A percentile compares a stretch with the other conserved stretches of the same genome.
Conservation (phyloP, 2,113 vertebrate species). For the Centropus bengalensis region DNA sequence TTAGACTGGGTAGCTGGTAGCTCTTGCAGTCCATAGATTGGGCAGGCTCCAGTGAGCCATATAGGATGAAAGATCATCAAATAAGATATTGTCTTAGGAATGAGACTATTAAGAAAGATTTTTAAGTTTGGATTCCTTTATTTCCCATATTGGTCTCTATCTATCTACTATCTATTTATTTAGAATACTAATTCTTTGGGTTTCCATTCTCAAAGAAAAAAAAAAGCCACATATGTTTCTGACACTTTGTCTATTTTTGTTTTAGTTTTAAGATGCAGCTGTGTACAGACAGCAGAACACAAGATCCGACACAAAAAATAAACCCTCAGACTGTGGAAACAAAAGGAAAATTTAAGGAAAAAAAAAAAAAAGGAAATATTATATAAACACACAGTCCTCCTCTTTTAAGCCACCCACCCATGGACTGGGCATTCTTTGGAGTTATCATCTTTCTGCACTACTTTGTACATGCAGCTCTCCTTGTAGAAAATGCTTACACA, state of each 20-base stretch:
- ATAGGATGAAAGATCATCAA: not conserved
- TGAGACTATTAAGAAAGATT: not conserved
- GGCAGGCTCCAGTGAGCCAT: not conserved
- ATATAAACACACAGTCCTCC: not conserved
- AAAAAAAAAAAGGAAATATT: not conserved
- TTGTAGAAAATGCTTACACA: constrained; percentile 30
- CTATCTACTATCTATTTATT: not conserved
- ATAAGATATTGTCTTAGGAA: not conserved
- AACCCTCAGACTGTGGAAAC: too few relatives aligned
- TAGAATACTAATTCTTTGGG: not conserved
- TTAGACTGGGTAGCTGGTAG: not conserved
- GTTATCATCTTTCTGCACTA: constrained; percentile 46
- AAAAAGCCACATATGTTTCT: not conserved
- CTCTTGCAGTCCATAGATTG: not conserved
- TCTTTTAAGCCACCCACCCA: not conserved
- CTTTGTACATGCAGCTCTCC: constrained; percentile 17
- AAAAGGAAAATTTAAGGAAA: not conserved
- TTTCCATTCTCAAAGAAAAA: not conserved
- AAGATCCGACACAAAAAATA: too few relatives aligned
- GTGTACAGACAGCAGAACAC: not conserved
- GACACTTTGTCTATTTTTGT: constrained; percentile 14
- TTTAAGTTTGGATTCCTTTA: not conserved
- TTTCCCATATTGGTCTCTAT: not conserved
- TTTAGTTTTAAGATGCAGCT: not conserved
- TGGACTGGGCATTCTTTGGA: constrained; percentile 23